phyloP scores from a whole-genome alignment of 2,888 invertebrate genomes.

The Phaedon cochleariae region DNA sequence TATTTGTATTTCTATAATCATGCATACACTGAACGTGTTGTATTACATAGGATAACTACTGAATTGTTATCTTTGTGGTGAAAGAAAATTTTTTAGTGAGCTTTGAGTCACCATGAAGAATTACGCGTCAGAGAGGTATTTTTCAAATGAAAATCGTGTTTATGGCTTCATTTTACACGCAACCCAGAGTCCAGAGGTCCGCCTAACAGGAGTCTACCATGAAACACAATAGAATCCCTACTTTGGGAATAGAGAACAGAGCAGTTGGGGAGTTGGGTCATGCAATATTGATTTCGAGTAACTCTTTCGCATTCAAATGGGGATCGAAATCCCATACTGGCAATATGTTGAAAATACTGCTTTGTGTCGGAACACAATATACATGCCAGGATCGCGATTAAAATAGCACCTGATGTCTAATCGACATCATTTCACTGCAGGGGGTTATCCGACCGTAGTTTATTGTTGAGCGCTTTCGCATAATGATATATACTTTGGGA shows the following conservation, averaged over 20 bases:
- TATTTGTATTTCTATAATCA: too few relatives aligned
- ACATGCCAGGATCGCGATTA: conserved; percentile 25
- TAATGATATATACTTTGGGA: background rate
- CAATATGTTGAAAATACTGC: conserved; percentile 24
- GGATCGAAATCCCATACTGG: conserved; percentile 22
- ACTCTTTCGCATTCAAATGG: conserved; percentile 27
- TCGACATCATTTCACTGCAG: conserved; percentile 18
- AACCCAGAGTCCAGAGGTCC: background rate
- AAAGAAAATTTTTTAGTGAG: too few relatives aligned
- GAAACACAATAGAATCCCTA: background rate
- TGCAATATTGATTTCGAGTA: conserved; percentile 32
- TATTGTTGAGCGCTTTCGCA: background rate
- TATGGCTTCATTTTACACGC: background rate
- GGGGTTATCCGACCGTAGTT: conserved; percentile 6
- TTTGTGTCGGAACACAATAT: conserved; percentile 31
- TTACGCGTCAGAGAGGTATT: too few relatives aligned
- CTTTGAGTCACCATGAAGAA: too few relatives aligned
- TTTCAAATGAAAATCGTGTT: background rate
- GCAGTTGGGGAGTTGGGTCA: conserved; percentile 9
- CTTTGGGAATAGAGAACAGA: background rate
- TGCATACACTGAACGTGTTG: too few relatives aligned
- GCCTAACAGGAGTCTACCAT: background rate
- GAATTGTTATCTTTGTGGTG: too few relatives aligned
- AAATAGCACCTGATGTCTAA: conserved; percentile 32
- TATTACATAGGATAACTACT: too few relatives aligned